A percentile compares a stretch with the other conserved stretches of the same genome.
Evolutionary conservation across 2,113 vertebrate species (phyloP).

Genomic region (Charina bottae): DNA sequence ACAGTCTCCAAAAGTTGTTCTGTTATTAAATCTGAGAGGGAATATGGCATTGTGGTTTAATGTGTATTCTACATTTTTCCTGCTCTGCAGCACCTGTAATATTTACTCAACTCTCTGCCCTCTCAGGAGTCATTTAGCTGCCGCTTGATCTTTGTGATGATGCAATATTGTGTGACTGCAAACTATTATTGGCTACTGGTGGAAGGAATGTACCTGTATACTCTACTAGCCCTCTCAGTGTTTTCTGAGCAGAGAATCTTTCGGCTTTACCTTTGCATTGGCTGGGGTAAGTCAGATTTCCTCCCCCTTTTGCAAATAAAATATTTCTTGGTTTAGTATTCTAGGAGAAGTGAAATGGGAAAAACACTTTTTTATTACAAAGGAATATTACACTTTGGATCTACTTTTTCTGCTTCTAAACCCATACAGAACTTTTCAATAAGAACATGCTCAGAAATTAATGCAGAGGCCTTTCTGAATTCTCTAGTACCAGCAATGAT

Average conservation of each 20-base stretch:
- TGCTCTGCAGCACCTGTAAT: not conserved
- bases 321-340: not conserved
- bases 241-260: slow-evolving; percentile 93
- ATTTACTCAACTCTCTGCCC: slow-evolving; percentile 27
- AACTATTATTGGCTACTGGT: slow-evolving; percentile 98
- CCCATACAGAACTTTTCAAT: not conserved
- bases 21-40: not conserved
- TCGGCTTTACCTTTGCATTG: slow-evolving; percentile 87
- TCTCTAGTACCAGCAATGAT: no score
- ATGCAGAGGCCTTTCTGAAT: not conserved
- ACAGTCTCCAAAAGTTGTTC: not conserved
- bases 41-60: not conserved
- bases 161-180: slow-evolving; percentile 96
- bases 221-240: slow-evolving; percentile 86
- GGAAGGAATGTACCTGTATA: slow-evolving; percentile 95
- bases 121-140: slow-evolving; percentile 86
- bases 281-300: slow-evolving; percentile 86
- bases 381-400: not conserved
- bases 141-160: slow-evolving; percentile 91
- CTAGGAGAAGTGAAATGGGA: not conserved
- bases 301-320: not conserved
- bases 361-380: accelerated
- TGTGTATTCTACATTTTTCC: not conserved
- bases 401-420: not conserved
- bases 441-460: not conserved